Percentiles rank a stretch among this genome's conserved stretches.
phyloP scores from a whole-genome alignment of 2,888 invertebrate genomes.

The Tineola bisselliella region DNA sequence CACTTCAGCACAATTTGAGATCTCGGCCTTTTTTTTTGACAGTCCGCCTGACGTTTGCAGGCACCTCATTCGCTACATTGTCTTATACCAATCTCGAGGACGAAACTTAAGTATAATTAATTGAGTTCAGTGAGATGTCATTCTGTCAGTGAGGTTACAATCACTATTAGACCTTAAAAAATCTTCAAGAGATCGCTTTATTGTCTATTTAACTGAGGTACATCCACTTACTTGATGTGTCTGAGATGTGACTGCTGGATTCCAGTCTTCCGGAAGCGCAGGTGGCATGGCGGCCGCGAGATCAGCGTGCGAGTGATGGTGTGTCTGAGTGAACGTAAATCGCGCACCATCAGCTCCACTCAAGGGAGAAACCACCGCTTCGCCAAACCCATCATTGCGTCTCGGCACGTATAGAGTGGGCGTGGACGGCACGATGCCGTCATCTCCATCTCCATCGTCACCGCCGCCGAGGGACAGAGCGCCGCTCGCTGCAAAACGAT shows the following conservation, averaged over 20 bases:
- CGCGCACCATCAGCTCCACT: conserved; percentile 66
- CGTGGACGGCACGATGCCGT: conserved; percentile 87
- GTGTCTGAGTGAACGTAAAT: conserved; percentile 70
- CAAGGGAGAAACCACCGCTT: conserved; percentile 91
- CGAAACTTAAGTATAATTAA: too few species aligned
- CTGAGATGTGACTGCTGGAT: background rate
- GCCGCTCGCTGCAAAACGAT: conserved; percentile 36
- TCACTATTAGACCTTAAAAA: too few species aligned
- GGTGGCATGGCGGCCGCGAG: conserved; percentile 63
- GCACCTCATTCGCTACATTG: too few species aligned
- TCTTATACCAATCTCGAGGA: too few species aligned
- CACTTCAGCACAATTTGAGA: too few species aligned
- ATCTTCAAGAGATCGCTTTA: too few species aligned
- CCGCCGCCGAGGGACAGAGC: conserved; percentile 37
- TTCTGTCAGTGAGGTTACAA: too few species aligned
- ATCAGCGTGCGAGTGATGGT: conserved; percentile 81
- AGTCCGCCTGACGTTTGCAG: too few species aligned
- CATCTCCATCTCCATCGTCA: conserved; percentile 65
- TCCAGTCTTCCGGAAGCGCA: background rate
- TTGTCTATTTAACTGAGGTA: too few species aligned
- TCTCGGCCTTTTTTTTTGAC: too few species aligned
- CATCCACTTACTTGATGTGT: background rate
- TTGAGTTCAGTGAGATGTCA: too few species aligned
- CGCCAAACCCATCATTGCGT: conserved; percentile 87
- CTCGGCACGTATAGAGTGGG: conserved; percentile 86